These are phyloP conservation scores for Lordiphosa collinella DNA, from an alignment of 1,140 invertebrate genomes.

Conservation along the genomic window DNA sequence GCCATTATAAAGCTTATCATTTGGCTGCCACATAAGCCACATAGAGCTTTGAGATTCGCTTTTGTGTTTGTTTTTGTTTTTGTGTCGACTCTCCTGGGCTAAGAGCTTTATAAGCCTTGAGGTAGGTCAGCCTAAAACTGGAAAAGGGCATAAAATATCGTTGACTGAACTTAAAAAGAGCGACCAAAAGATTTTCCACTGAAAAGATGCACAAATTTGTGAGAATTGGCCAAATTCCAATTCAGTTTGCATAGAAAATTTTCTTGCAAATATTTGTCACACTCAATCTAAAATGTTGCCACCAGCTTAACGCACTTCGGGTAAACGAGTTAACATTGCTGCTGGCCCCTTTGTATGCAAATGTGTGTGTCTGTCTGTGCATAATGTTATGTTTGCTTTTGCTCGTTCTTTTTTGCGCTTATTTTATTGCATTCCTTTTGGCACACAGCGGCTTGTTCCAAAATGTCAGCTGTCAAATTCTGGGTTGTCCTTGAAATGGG, in stretches of 20 bases:
- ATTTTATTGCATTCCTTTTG: conserved; percentile 46
- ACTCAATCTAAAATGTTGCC: conserved; percentile 3
- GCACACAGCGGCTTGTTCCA: conserved; percentile 23
- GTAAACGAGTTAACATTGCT: conserved; percentile 7
- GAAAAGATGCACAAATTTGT: background rate
- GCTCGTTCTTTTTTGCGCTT: conserved; percentile 16
- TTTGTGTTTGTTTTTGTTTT: background rate
- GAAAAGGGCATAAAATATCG: conserved; percentile 13
- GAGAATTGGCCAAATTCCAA: conserved; percentile 3
- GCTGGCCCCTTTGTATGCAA: conserved; percentile 25
- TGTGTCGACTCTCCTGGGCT: conserved; percentile 10
- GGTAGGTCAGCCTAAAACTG: conserved; percentile 40
- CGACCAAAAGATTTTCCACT: conserved; percentile 21
- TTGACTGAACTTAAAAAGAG: conserved; percentile 7
- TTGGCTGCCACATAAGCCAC: conserved; percentile 31
- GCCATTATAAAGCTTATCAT: conserved; percentile 40
- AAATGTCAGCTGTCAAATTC: conserved; percentile 48
- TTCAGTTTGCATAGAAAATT: conserved; percentile 18
- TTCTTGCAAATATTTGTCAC: conserved; percentile 29
- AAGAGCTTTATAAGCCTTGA: conserved; percentile 37
- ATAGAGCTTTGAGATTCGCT: background rate
- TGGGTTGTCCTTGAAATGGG: conserved; percentile 32
- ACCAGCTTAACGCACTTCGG: no score
- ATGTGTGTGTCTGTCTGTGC: conserved; percentile 21
- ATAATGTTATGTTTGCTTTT: conserved; percentile 15